A percentile compares a stretch with the other conserved stretches of the same genome.
These are phyloP conservation scores for Bombus waltoni DNA, from an alignment of 1,140 invertebrate species.

Conservation along the genomic window DNA sequence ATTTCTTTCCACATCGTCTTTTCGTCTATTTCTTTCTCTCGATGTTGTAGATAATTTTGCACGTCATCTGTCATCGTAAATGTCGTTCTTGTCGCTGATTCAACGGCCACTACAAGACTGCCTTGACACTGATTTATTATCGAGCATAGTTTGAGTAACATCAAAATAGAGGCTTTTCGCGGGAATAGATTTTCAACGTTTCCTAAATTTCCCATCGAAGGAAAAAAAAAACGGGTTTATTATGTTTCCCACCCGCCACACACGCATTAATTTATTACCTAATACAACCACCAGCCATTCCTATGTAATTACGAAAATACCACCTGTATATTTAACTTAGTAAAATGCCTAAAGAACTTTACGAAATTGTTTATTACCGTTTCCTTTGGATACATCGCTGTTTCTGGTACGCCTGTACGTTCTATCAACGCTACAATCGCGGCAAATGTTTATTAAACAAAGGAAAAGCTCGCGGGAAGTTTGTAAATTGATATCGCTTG, in stretches of 20 bases:
- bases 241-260: not conserved
- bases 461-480: not conserved
- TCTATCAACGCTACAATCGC: not conserved
- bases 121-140: conserved; percentile 53
- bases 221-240: not conserved
- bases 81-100: conserved; percentile 40
- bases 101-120: conserved; percentile 39
- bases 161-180: conserved; percentile 4
- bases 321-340: not conserved
- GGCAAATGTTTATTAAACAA: not conserved
- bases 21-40: conserved; percentile 1
- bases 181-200: conserved; percentile 24
- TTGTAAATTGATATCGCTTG: not conserved
- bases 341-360: not conserved
- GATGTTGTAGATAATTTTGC: conserved; percentile 43
- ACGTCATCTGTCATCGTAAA: conserved; percentile 55
- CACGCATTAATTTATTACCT: not conserved
- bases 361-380: conserved; percentile 3
- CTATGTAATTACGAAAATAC: conserved; percentile 15
- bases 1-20: not conserved
- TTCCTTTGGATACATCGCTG: not conserved
- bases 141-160: not conserved
- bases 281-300: not conserved
- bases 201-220: conserved; percentile 4
- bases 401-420: too few species aligned